Conservation (phyloP, 2,797 vertebrate genomes). For the Cryptoblepharus egeriae region DNA sequence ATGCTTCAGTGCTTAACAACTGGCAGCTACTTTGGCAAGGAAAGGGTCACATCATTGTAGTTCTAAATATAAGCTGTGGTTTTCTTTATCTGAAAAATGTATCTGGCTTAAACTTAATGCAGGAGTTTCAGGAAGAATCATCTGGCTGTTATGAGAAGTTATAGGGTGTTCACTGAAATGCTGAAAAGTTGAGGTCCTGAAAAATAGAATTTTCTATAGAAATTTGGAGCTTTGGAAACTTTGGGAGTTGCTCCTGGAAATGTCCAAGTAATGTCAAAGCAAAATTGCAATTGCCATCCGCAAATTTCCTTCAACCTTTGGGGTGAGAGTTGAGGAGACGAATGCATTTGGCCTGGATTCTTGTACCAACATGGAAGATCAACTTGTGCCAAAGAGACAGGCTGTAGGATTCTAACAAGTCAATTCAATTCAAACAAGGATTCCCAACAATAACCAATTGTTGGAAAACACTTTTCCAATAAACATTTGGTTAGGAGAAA, state of each 20-base stretch:
- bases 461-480: neutral
- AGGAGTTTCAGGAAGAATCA: neutral
- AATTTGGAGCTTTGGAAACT: neutral
- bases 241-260: neutral
- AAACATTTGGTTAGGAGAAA: neutral
- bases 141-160: neutral
- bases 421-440: no score
- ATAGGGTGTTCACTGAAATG: neutral
- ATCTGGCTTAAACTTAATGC: neutral
- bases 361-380: neutral
- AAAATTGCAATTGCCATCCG: neutral
- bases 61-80: neutral
- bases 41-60: neutral
- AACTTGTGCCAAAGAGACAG: neutral
- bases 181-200: neutral
- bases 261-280: neutral
- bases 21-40: neutral
- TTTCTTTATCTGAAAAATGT: neutral
- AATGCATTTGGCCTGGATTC: neutral
- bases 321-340: no score
- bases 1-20: constrained; percentile 35
- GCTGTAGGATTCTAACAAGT: no score
- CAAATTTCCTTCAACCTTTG: neutral
- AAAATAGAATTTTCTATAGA: neutral
- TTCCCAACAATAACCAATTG: no score